Evolutionary conservation across 2,113 vertebrate species (phyloP), one percentile per base, ranked within the genome.

Genomic region (Rutilus rutilus): DNA sequence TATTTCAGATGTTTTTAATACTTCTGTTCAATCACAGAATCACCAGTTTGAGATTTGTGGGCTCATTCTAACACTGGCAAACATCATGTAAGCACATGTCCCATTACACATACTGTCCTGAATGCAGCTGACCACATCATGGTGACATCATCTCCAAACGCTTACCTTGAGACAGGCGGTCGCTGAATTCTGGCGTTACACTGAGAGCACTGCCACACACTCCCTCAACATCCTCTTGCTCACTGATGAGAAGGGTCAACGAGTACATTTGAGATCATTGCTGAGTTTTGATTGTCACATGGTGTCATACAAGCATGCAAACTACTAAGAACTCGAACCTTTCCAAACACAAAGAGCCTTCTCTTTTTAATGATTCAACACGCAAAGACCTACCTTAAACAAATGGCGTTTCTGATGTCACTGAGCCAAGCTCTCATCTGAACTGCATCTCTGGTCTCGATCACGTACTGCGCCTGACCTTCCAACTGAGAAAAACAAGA

Each of bases 381-480:
- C 17, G 3, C 19, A 1, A 33, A 23, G 2, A 33, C 47, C 90
- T 91, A 98, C 97, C 97, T 96, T 17, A 96, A 94, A 86, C 95
- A 96, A 89, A 97, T 93, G 89, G 95, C 96, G 54, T 97, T 96
- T 86, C 97, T 95, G 91, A 98, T 96, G 94, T 97, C 97, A 5
- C 95, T 94, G 47, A 97, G 95, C 97, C 97, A 98, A 9, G 96
- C 96, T 87, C 95, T 95, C 95, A 97, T 97, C 86, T 97, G 97
- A 2, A 96, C 93, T 0, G 96, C 95, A 21, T 97, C 97, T 0
- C 96, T 91, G 0, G 97, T 96, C 93, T 98, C 97, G 7, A 98
- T 93, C 89, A 98, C 96, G 6, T 97, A 97, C 90, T 97, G 96
- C 0, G 94, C 90, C 23, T 93, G 86, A 8, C 95, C 95, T 45